Conservation (phyloP, 2,888 invertebrate species). For the Gortyna flavago region DNA sequence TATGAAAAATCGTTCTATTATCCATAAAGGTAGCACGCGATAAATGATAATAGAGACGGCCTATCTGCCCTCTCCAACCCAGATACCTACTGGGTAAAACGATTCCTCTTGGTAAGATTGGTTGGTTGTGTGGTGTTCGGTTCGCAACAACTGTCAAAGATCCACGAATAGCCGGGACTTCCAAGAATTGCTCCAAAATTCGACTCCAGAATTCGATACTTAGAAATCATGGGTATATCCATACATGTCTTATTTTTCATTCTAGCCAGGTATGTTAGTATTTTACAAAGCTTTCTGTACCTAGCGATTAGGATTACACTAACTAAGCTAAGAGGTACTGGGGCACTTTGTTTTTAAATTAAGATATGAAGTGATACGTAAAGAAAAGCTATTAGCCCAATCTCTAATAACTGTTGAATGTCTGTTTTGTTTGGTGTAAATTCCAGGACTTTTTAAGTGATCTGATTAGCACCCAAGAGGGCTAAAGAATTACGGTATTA, state of each 20-base stretch:
- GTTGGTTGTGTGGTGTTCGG: no score
- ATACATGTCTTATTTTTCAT: not conserved
- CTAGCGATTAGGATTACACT: not conserved
- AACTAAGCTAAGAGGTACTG: not conserved
- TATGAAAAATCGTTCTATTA: not conserved
- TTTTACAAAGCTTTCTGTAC: not conserved
- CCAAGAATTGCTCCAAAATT: not conserved
- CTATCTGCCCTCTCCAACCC: no score
- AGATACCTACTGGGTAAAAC: not conserved
- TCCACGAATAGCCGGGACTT: not conserved
- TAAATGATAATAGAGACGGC: no score
- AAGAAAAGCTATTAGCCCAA: constrained; percentile 29
- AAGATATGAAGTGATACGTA: constrained; percentile 32
- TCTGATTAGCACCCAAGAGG: constrained; percentile 6
- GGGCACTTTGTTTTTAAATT: constrained; percentile 45
- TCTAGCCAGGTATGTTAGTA: not conserved
- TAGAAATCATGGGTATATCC: not conserved
- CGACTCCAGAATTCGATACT: not conserved
- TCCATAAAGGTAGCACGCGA: not conserved
- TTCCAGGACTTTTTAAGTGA: constrained; percentile 15
- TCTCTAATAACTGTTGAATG: constrained; percentile 13
- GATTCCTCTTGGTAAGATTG: not conserved
- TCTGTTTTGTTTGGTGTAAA: constrained; percentile 20
- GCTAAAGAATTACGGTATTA: not conserved
- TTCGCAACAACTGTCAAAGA: no score